Percentiles rank a stretch among this genome's conserved stretches.
These are phyloP conservation scores for Caenorhabditis wallacei DNA, from an alignment of 2,888 invertebrate genomes.

Conservation along the genomic window DNA sequence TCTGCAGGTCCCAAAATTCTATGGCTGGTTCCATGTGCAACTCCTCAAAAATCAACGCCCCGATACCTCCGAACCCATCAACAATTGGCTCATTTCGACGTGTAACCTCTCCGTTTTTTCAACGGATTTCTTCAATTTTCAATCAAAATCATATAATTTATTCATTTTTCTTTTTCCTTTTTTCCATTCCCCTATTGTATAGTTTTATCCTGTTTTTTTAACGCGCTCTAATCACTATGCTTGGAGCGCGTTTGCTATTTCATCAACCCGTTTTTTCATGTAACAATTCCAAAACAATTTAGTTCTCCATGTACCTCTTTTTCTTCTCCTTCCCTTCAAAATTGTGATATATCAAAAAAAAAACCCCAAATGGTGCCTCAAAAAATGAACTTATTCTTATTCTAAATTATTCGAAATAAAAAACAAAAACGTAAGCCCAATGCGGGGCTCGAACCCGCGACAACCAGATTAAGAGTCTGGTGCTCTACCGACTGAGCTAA, in stretches of 20 bases:
- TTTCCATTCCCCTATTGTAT: too few species aligned
- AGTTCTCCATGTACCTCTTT: background rate
- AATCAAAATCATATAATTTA: constrained; percentile 32
- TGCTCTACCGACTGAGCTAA: constrained; percentile 83
- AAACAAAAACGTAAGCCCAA: constrained; percentile 71
- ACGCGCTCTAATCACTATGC: background rate
- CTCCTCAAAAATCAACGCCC: constrained; percentile 67
- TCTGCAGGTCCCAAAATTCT: constrained; percentile 87
- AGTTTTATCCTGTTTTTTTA: background rate
- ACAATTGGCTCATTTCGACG: constrained; percentile 63
- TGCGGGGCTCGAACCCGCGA: constrained; percentile 82
- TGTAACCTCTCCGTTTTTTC: constrained; percentile 18
- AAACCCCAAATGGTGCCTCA: constrained; percentile 14
- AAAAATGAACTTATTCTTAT: background rate
- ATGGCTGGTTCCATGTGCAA: constrained; percentile 88
- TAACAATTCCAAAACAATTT: background rate
- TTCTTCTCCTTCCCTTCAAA: constrained; percentile 2
- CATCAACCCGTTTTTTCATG: background rate
- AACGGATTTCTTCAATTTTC: constrained; percentile 1
- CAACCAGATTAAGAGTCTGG: constrained; percentile 82
- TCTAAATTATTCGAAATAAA: background rate
- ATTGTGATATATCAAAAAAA: constrained; percentile 17
- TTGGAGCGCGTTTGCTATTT: too few species aligned
- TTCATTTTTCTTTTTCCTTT: background rate
- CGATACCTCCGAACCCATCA: constrained; percentile 58